Conservation (phyloP, 2,888 invertebrate species). For the Meteorus colon region DNA sequence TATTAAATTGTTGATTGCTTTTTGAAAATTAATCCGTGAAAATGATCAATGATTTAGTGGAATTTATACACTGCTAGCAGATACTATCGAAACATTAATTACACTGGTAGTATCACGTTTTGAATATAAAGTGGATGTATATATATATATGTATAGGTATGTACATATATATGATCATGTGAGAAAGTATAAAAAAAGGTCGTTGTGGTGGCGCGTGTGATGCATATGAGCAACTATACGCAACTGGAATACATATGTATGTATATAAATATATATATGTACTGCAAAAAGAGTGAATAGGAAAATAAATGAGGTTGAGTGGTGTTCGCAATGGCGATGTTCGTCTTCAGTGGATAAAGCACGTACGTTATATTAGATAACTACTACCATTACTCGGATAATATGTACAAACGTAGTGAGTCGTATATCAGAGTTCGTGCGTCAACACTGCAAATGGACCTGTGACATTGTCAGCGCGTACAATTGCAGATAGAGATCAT, state of each 20-base stretch:
- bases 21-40: conserved; percentile 16
- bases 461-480: not conserved
- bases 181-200: conserved; percentile 9
- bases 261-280: not conserved
- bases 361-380: conserved; percentile 33
- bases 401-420: not conserved
- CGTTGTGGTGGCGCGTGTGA: conserved; percentile 27
- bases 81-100: conserved; percentile 35
- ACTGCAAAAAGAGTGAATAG: conserved; percentile 13
- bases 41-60: conserved; percentile 15
- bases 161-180: not conserved
- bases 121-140: conserved; percentile 26
- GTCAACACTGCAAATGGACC: conserved; percentile 10
- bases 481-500: not conserved
- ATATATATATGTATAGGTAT: conserved; percentile 1
- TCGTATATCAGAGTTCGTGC: conserved; percentile 12
- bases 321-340: conserved; percentile 15
- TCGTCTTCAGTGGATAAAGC: conserved; percentile 36
- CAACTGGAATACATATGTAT: conserved; percentile 13
- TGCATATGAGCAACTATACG: conserved; percentile 29
- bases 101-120: conserved; percentile 4
- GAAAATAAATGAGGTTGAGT: not conserved
- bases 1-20: conserved; percentile 15
- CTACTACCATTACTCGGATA: conserved; percentile 32
- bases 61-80: conserved; percentile 13